Evolutionary conservation across 2,113 vertebrate genomes (phyloP).

Genomic region (Pelusios castaneus): DNA sequence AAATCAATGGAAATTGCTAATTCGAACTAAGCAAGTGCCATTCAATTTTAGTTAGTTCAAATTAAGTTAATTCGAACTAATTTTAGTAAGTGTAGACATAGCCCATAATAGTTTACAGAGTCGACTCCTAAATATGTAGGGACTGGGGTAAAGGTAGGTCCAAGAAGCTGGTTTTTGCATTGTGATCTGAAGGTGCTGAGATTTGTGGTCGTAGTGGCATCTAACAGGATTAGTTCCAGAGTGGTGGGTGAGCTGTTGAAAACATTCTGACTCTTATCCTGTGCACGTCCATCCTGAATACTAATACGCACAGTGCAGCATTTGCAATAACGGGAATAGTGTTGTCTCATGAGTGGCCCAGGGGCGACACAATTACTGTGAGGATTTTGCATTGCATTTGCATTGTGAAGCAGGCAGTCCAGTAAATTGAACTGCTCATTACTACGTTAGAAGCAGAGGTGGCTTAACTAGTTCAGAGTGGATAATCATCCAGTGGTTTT

Average conservation of each 20-base stretch:
- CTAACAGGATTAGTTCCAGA: not conserved
- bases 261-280: not conserved
- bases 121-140: not conserved
- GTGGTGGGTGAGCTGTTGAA: not conserved
- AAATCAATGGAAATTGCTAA: too few relatives aligned
- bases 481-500: not conserved
- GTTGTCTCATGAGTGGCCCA: not conserved
- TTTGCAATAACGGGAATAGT: not conserved
- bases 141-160: not conserved
- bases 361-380: not conserved
- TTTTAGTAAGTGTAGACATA: too few relatives aligned
- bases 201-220: accelerated
- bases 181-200: not conserved
- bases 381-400: accelerated
- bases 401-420: not conserved
- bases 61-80: too few relatives aligned
- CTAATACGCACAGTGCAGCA: not conserved
- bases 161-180: accelerated
- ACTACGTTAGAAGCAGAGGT: not conserved
- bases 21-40: too few relatives aligned
- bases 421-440: not conserved
- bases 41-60: too few relatives aligned
- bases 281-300: not conserved
- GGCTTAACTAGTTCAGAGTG: not conserved
- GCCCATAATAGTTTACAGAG: not conserved